Evolutionary conservation across 2,888 invertebrate genomes (phyloP).

Genomic region (Oeneis ivallda): DNA sequence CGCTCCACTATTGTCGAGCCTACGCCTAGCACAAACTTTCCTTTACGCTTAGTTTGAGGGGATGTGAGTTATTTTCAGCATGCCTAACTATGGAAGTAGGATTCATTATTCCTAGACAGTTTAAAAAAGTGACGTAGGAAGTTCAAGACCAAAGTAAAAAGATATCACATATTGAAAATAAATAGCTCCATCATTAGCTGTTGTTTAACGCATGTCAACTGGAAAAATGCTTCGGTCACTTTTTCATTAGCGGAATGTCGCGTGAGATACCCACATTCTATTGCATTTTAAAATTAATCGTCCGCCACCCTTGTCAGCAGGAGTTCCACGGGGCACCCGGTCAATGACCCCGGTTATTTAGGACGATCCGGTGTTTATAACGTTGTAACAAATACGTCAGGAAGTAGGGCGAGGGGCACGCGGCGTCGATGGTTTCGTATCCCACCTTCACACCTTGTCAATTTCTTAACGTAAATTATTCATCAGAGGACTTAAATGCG

Average conservation of each 20-base stretch:
- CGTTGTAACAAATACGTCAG: constrained; percentile 59
- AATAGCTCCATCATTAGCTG: constrained; percentile 21
- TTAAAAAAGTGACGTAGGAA: no score
- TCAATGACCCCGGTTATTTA: constrained; percentile 72
- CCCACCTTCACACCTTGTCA: constrained; percentile 52
- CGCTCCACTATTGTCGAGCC: no score
- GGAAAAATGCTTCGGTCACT: constrained; percentile 26
- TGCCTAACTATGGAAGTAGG: no score
- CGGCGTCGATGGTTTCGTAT: constrained; percentile 44
- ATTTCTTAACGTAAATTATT: constrained; percentile 38
- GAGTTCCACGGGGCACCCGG: constrained; percentile 56
- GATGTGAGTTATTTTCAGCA: no score
- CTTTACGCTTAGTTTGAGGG: no score
- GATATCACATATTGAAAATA: no score
- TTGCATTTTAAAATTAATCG: constrained; percentile 75
- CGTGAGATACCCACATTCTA: constrained; percentile 66
- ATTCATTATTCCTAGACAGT: no score
- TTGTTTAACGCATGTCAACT: constrained; percentile 24
- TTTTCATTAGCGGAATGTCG: constrained; percentile 46
- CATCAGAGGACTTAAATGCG: constrained; percentile 32
- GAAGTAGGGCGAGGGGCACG: constrained; percentile 59
- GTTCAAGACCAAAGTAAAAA: no score
- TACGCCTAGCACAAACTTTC: no score
- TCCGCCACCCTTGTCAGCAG: constrained; percentile 69
- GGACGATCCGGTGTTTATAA: constrained; percentile 68